phyloP scores from a whole-genome alignment of 2,888 invertebrate genomes.

The Cataglyphis rosenhaueri region DNA sequence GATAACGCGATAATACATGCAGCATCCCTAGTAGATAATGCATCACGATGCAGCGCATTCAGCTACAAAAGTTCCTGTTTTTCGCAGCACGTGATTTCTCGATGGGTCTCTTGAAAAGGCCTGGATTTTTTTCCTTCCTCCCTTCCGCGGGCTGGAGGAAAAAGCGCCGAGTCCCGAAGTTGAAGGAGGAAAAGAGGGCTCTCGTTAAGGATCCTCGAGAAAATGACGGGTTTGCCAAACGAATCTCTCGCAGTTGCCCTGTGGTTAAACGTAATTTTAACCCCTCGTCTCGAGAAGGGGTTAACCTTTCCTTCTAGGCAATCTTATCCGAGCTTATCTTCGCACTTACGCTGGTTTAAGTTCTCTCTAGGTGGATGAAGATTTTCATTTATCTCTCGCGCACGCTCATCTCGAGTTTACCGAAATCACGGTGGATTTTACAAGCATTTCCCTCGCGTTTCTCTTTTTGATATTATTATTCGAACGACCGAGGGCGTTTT shows the following conservation, averaged over 20 bases:
- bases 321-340: conserved; percentile 57
- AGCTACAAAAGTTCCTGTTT: conserved; percentile 19
- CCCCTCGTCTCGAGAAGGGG: conserved; percentile 10
- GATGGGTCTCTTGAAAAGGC: conserved; percentile 21
- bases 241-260: conserved; percentile 65
- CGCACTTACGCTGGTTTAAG: background rate
- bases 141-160: background rate
- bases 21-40: conserved; percentile 6
- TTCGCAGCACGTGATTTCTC: background rate
- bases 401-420: background rate
- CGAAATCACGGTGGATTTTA: background rate
- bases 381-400: conserved; percentile 5
- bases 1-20: background rate
- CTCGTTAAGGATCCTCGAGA: conserved; percentile 75
- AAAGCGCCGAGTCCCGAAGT: conserved; percentile 42
- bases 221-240: conserved; percentile 76
- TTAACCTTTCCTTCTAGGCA: conserved; percentile 54
- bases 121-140: conserved; percentile 57
- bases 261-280: conserved; percentile 70
- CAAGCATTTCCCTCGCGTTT: background rate
- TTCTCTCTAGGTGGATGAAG: background rate
- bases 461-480: conserved; percentile 1
- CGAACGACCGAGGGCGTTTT: background rate
- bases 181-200: conserved; percentile 64
- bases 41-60: background rate